Base-by-base conservation (phyloP, 1,140 invertebrate species). In the Trachelipus rathkii region DNA sequence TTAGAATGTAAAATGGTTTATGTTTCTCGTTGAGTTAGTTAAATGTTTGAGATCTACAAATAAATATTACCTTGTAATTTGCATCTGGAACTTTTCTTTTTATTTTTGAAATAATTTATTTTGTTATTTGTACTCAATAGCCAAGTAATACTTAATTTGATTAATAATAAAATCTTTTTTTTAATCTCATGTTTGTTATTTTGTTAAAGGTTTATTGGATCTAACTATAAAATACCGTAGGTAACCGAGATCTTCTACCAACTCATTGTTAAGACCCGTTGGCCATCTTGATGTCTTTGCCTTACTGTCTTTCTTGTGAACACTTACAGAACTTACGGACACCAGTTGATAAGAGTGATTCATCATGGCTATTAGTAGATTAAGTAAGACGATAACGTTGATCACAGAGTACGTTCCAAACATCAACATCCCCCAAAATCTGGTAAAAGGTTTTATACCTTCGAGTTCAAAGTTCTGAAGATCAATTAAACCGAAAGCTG, bases 291-390 rank as follows among this genome's bases (percentile, higher is more conserved):
- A 60, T 60, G 50, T 3, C 3, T 19, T 15, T 60, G 50, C 78
- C 80, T 81, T 79, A 81, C 80, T 73, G 69, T 79, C 71, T 74
- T 46, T 23, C 69, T 13, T n/a, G 15, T 72, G 71, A 75, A 83
- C 77, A 82, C 83, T 83, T 83, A 83, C 83, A 79, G 79, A 82
- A 89, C 90, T 91, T 86, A 98, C 96, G 82, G 94, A 98, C 83
- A 98, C 98, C 69, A 95, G 89, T 85, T 98, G 96, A 87, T 98
- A 99, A 19, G 95, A 98, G 88, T 98, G 97, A 89, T 97, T 98
- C 95, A 99, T 98, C 96, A 98, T 99, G 78, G 97, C 97, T 81
- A 98, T 98, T 21, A 98, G 90, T 67, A 99, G 89, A 87, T 99
- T 99, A 73, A 98, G 88, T 50, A 99, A 89, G 10, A 99, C 96